These are phyloP conservation scores for Acronicta aceris DNA, from an alignment of 2,888 invertebrate genomes.

Conservation along the genomic window DNA sequence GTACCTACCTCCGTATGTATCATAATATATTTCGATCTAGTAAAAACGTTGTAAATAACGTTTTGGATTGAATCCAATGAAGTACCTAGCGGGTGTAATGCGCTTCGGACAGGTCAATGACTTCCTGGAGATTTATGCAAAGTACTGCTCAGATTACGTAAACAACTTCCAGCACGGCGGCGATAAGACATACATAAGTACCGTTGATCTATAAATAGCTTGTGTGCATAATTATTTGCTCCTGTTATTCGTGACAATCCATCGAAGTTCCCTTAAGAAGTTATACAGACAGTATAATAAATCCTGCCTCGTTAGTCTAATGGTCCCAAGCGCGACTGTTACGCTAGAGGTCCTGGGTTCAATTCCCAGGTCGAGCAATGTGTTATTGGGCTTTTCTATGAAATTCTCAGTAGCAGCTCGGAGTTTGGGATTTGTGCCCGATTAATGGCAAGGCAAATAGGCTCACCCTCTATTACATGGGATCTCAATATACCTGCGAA, in stretches of 20 bases:
- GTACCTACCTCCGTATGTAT: conserved; percentile 10
- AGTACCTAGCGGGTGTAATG: conserved; percentile 44
- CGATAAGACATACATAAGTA: conserved; percentile 39
- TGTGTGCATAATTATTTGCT: conserved; percentile 14
- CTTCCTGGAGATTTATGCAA: conserved; percentile 67
- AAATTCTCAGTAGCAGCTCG: too few species aligned
- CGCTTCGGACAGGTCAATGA: conserved; percentile 64
- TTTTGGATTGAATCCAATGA: conserved; percentile 64
- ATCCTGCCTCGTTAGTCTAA: too few species aligned
- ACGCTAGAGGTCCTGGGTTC: too few species aligned
- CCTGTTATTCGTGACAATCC: not conserved
- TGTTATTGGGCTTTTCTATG: too few species aligned
- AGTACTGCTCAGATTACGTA: conserved; percentile 55
- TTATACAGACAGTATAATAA: too few species aligned
- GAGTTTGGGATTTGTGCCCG: too few species aligned
- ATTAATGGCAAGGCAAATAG: too few species aligned
- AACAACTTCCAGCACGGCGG: conserved; percentile 45
- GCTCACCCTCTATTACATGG: too few species aligned
- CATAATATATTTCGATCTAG: conserved; percentile 7
- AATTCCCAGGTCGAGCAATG: too few species aligned
- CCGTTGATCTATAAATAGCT: conserved; percentile 31
- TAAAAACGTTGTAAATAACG: conserved; percentile 21
- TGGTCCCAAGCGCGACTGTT: too few species aligned
- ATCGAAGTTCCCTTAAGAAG: too few species aligned
- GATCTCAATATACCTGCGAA: too few species aligned